These are phyloP conservation scores for Sceloporus tristichus DNA, from an alignment of 2,113 vertebrate genomes.

Conservation along the genomic window DNA sequence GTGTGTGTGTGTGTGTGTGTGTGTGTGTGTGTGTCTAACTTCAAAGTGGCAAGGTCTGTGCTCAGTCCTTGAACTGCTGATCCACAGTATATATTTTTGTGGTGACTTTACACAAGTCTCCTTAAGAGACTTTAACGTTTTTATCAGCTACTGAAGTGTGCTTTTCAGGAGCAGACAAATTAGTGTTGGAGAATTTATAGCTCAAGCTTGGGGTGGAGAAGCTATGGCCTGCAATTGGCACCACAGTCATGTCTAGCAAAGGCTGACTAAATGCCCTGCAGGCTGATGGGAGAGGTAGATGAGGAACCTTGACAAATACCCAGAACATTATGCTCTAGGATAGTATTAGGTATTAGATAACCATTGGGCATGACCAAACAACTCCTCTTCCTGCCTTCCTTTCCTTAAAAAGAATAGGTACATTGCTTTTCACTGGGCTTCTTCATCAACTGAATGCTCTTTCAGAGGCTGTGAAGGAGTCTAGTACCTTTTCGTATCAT, in stretches of 20 bases:
- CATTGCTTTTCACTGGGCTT: not conserved
- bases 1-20: not conserved
- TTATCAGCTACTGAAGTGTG: constrained; percentile 56
- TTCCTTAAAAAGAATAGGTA: not conserved
- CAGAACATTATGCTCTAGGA: not conserved
- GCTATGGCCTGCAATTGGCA: not conserved
- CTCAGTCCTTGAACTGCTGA: not conserved
- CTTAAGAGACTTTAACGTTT: not conserved
- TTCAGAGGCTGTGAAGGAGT: not conserved
- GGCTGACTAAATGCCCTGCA: constrained; percentile 39
- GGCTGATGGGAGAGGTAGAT: not conserved
- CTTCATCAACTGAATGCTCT: not conserved
- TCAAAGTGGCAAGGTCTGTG: not conserved
- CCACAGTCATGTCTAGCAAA: constrained; percentile 33
- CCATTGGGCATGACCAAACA: constrained; percentile 6
- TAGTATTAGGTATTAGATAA: not conserved
- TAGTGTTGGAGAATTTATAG: fast-evolving
- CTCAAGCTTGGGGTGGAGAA: constrained; percentile 26
- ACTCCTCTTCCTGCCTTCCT: not conserved
- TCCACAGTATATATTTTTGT: not conserved
- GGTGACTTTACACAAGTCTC: not conserved
- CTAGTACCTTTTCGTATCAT: not conserved
- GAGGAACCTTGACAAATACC: not conserved
- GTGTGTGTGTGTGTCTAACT: no score
- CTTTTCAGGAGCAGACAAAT: constrained; percentile 20